A percentile compares a stretch with the other conserved stretches of the same genome.
These are phyloP conservation scores for Dicycla oo DNA, from an alignment of 2,888 invertebrate species.

Conservation along the genomic window DNA sequence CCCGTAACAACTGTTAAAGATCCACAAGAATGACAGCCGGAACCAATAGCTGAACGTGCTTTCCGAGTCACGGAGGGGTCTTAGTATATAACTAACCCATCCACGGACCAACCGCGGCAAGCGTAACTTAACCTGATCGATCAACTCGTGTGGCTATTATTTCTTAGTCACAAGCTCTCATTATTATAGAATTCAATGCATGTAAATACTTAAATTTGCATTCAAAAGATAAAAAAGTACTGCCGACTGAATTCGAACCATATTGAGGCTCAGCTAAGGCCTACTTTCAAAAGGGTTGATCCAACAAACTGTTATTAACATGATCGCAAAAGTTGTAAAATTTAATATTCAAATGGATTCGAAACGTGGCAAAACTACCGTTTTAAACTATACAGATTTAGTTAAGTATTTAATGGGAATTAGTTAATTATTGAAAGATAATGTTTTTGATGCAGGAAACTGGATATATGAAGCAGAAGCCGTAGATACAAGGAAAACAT, in stretches of 20 bases:
- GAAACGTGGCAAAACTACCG: conserved; percentile 39
- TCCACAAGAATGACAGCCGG: too few relatives aligned
- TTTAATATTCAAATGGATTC: conserved; percentile 53
- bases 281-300: conserved; percentile 39
- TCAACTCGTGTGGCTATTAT: too few relatives aligned
- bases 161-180: too few relatives aligned
- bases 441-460: conserved; percentile 14
- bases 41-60: too few relatives aligned
- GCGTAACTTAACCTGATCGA: too few relatives aligned
- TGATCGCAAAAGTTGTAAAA: conserved; percentile 41
- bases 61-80: too few relatives aligned
- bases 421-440: conserved; percentile 25
- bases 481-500: not conserved
- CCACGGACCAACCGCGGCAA: too few relatives aligned
- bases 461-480: not conserved
- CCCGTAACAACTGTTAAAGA: too few relatives aligned
- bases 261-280: conserved; percentile 26
- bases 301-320: conserved; percentile 51
- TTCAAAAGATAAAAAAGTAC: conserved; percentile 20
- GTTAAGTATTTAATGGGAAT: conserved; percentile 44
- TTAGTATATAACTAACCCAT: too few relatives aligned
- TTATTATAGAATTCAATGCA: not conserved
- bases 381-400: conserved; percentile 48
- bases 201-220: conserved; percentile 15
- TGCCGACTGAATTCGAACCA: conserved; percentile 13